Evolutionary conservation across 2,797 vertebrate species (phyloP).

Genomic region (Ceyx erithaca): DNA sequence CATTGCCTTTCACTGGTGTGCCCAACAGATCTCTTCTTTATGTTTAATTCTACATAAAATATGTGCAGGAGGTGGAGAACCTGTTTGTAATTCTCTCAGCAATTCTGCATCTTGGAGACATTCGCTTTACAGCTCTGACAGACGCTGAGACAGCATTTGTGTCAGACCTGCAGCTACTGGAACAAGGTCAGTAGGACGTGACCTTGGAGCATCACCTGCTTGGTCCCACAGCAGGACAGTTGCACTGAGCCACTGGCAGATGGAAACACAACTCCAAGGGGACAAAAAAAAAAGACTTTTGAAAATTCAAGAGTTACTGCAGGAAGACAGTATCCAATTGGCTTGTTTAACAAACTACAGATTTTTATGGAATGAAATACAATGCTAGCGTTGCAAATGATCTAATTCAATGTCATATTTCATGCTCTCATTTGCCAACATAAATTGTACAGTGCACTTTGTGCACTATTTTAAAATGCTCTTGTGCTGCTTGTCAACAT

Average conservation of each 20-base stretch:
- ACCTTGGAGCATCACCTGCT: rapidly evolving
- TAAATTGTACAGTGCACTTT: not conserved
- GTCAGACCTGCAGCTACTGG: constrained; percentile 91
- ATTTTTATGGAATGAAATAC: not conserved
- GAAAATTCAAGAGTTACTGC: not conserved
- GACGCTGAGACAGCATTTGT: constrained; percentile 86
- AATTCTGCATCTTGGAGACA: constrained; percentile 89
- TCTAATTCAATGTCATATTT: not conserved
- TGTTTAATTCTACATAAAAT: constrained; percentile 36
- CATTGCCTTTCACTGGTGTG: not conserved
- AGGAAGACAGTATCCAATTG: not conserved
- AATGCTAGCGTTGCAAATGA: not conserved
- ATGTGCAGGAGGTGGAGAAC: constrained; percentile 89
- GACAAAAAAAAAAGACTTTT: not conserved
- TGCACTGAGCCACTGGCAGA: not conserved
- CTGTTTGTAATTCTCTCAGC: constrained; percentile 90
- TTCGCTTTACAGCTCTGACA: constrained; percentile 85
- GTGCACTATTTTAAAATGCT: not conserved
- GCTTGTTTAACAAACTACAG: not conserved
- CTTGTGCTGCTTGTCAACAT: not conserved
- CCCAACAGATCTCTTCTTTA: not conserved
- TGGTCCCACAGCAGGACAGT: not conserved
- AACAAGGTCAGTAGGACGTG: constrained; percentile 86
- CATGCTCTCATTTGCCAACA: not conserved
- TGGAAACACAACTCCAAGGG: constrained; percentile 58